phyloP scores from a whole-genome alignment of 2,113 vertebrate genomes.

The Otus sunia region DNA sequence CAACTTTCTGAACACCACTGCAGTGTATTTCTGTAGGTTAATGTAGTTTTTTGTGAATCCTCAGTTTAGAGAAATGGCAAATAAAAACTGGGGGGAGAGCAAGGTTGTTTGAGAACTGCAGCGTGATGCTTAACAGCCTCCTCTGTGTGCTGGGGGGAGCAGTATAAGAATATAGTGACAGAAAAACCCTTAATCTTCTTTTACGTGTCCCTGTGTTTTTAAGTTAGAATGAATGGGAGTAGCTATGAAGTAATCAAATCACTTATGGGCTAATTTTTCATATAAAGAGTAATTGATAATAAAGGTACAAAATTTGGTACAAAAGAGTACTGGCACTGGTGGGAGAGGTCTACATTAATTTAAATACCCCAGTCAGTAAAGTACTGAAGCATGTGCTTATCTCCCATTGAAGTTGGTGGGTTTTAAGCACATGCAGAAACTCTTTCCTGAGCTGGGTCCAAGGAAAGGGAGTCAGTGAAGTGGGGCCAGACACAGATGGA shows the following conservation, averaged over 20 bases:
- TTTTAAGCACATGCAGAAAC: background rate
- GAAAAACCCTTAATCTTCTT: background rate
- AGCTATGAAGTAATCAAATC: background rate
- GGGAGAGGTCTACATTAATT: background rate
- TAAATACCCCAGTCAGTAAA: background rate
- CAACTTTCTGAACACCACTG: background rate
- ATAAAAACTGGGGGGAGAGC: background rate
- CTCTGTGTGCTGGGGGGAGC: fast-evolving
- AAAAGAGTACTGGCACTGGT: background rate
- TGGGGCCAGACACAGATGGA: background rate
- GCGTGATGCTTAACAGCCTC: background rate
- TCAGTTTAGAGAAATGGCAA: background rate
- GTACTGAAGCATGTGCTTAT: background rate
- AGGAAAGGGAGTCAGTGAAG: background rate
- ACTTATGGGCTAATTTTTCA: background rate
- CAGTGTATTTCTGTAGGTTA: background rate
- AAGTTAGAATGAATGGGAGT: background rate
- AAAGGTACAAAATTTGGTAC: background rate
- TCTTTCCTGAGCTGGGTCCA: background rate
- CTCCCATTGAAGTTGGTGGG: background rate
- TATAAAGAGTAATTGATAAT: background rate
- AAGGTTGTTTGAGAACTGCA: background rate
- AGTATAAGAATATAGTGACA: background rate
- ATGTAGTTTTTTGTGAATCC: background rate
- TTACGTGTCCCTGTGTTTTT: background rate